Base-by-base conservation (phyloP, 2,113 vertebrate genomes). In the Mobula hypostoma region DNA sequence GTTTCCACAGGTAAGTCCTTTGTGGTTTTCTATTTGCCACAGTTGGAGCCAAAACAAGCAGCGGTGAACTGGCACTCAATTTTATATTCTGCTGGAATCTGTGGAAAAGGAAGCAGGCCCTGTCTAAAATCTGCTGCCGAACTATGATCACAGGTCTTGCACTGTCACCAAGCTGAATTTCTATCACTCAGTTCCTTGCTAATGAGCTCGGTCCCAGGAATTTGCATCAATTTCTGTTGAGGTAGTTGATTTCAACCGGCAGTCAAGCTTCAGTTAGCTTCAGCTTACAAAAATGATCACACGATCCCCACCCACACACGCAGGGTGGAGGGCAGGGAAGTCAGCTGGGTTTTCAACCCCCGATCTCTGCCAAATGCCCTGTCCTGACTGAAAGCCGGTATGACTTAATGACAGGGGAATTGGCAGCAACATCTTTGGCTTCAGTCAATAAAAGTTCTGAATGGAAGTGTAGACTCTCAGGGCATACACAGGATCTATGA, bases 1-100 rank as follows among this genome's bases (percentile, higher is more conserved):
- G 56, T 96, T 98, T 95, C 98, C 98, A 0, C 98, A 98, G 98
- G 98, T 99, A 94, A 2, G 6, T 19, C 19, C 29, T 19, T 90
- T 15, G 66, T 32, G 85, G 29, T 90, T 32, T 90, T 61, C 61
- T 32, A 66, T 19, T 32, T 5, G 17, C n/a, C 29, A 5, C 63
- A 11, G 72, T 74, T 74, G 61, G 29, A 32, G 85, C 0, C 14
- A 90, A 32, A 90, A 63, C 58, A 27, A 58, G 56, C 24, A 11
- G 27, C 58, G 29, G 24, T 21, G 56, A 87, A 88, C n/a, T 14
- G 5, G 29, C 61, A 90, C 1, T 17, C 32, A 90, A 6, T 19
- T 66, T 90, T 66, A 19, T 12, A 90, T 7, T 7, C 11, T 14
- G n/a, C 7, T 66, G 61, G 19, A 90, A 63, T 90, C 5, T 7